Conservation (phyloP, 2,113 vertebrate genomes). For the Platichthys flesus region DNA sequence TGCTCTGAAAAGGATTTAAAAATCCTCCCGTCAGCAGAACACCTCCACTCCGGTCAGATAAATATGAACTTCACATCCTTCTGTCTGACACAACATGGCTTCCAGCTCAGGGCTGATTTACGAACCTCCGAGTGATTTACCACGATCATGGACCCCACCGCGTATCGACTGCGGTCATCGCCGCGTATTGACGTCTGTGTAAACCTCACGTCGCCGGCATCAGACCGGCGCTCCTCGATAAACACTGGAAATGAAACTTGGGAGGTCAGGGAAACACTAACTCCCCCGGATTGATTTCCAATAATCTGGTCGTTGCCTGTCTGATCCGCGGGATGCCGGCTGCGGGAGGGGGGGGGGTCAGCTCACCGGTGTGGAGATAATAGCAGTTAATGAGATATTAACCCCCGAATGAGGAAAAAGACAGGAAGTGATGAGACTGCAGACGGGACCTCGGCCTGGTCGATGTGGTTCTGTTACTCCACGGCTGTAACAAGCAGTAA, state of each 20-base stretch:
- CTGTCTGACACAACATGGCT: conserved; percentile 5
- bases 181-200: conserved; percentile 59
- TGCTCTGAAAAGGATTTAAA: not conserved
- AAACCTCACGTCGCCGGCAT: conserved; percentile 53
- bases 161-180: conserved; percentile 18
- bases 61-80: not conserved
- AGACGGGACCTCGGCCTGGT: conserved; percentile 48
- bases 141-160: conserved; percentile 12
- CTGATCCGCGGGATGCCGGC: conserved; percentile 56
- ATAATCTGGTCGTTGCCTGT: conserved; percentile 68
- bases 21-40: not conserved
- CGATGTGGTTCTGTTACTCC: conserved; percentile 49
- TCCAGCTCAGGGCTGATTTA: conserved; percentile 41
- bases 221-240: conserved; percentile 62
- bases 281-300: conserved; percentile 74
- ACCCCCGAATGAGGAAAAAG: conserved; percentile 58
- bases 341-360: conserved; percentile 41
- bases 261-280: conserved; percentile 68
- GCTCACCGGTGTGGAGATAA: conserved; percentile 55
- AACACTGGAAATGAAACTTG: conserved; percentile 67
- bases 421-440: conserved; percentile 37
- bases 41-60: not conserved
- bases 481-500: conserved; percentile 39
- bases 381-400: conserved; percentile 77
- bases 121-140: conserved; percentile 37